Evolutionary conservation across 2,113 vertebrate species (phyloP), one percentile per base, ranked within the genome.

Genomic region (Cheirogaleus medius): DNA sequence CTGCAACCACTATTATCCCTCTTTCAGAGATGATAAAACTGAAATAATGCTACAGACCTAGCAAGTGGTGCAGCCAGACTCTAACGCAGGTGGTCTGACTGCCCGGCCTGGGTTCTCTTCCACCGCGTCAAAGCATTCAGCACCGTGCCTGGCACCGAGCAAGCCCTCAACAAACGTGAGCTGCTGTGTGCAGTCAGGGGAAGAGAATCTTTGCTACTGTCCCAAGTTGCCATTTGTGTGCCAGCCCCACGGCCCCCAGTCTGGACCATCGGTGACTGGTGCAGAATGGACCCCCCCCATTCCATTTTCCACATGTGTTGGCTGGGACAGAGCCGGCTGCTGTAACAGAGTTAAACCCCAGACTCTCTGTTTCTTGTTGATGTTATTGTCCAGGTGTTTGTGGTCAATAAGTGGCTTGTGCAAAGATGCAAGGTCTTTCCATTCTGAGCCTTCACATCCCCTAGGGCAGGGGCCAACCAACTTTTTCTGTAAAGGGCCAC

Each of bases 261-360:
- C 21, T 83, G 37, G 37, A 9, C 47, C 27, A 1, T 42, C 34
- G 5, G 6, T 21, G 34, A 12, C 69, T 80, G 3, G 20, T 83
- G 39, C 5, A 1, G 39, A 52, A 1, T 27, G 2, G 15, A 8
- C 3, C 34, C 14, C 85, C 49, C 60, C 37, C 13, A 5, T 52
- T 25, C 23, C 7, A 13, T 64, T 68, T 42, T 84, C 21, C 39
- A 1, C 8, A 1, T 0, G 0, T 32, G 5, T 14, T 8, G 4
- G 64, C 23, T 52, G 37, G 42, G n/a, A 39, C 1, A 34, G 42
- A 60, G 23, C 73, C 27, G 17, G 18, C 69, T 18, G 49, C 80
- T 47, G 5, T 42, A 27, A 34, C 25, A 34, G 1, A 37, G 64
- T 29, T 25, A 42, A 69, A n/a, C 27, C 20, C n/a, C 21, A 23